Evolutionary conservation across 2,797 vertebrate genomes (phyloP), one percentile per base, ranked within the genome.

Genomic region (Cuniculus paca): DNA sequence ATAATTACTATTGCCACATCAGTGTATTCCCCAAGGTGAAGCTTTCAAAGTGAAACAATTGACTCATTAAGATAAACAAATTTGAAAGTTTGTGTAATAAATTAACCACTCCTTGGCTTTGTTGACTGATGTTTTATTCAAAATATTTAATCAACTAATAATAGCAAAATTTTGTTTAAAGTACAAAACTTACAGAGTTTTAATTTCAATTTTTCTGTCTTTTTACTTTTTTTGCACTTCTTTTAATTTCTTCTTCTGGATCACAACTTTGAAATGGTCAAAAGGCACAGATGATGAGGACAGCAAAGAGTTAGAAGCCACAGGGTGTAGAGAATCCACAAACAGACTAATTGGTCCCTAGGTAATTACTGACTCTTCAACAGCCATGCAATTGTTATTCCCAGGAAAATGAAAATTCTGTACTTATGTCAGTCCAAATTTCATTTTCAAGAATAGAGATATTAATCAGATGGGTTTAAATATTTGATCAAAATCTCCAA

Each of bases 261-360:
- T 88, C 94, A 75, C 63, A 92, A 95, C 86, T 95, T 54, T 90
- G 60, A 95, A 90, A 54, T 91, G 70, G 94, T 94, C 94, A 92
- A 96, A 97, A 95, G 52, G 45, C 60, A 93, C 31, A 31, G 12
- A 77, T 65, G 70, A 95, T 85, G 45, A 87, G 48, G 20, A 78
- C 91, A 45, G 60, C 1, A n/a, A 83, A 94, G 72, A 92, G 78
- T 42, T 83, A 88, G 90, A 95, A 97, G 80, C 91, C 94, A 96
- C 89, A 95, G 95, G 97, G 91, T 95, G 91, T 70, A 92, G 78
- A 81, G 88, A 96, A 97, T 97, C 95, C 91, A 97, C 68, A 95
- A 95, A 97, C 80, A 96, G 91, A n/a, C 92, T 97, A 98, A 97
- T 97, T 97, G 95, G 95, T 97, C 97, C 95, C 97, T 93, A 50